These are phyloP conservation scores for Thaumatotibia leucotreta DNA, from an alignment of 1,140 invertebrate genomes.

Conservation along the genomic window DNA sequence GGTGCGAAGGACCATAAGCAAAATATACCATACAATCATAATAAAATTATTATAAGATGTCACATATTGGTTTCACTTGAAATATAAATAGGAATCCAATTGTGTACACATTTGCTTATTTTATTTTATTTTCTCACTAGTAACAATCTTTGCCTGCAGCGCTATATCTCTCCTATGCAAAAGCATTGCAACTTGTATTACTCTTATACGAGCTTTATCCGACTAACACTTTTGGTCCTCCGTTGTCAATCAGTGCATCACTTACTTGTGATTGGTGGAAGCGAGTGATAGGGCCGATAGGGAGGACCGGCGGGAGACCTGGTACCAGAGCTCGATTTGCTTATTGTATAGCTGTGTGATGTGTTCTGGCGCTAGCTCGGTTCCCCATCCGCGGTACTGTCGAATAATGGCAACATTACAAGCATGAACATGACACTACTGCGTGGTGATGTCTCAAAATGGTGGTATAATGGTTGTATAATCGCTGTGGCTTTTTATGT, in stretches of 20 bases:
- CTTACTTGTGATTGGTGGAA: constrained; percentile 87
- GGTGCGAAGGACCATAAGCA: constrained; percentile 34
- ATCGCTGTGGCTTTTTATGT: neutral
- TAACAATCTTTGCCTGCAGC: neutral
- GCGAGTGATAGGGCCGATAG: constrained; percentile 92
- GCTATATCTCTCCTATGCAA: no score
- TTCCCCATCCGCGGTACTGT: constrained; percentile 93
- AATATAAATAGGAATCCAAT: neutral
- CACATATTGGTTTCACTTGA: neutral
- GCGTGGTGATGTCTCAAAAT: constrained; percentile 2
- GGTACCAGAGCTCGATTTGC: constrained; percentile 91
- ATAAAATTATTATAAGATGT: neutral
- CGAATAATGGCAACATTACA: constrained; percentile 62
- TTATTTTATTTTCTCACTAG: no score
- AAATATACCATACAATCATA: neutral
- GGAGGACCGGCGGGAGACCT: constrained; percentile 90
- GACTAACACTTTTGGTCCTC: neutral
- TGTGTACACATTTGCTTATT: neutral
- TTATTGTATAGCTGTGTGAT: constrained; percentile 86
- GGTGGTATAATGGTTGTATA: neutral
- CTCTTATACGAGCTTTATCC: neutral
- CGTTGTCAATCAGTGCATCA: constrained; percentile 52
- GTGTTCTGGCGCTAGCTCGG: constrained; percentile 88
- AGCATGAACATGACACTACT: constrained; percentile 49
- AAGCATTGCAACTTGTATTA: neutral